Base-by-base conservation (phyloP, 2,797 vertebrate species). In the Scomberomorus guttatus region DNA sequence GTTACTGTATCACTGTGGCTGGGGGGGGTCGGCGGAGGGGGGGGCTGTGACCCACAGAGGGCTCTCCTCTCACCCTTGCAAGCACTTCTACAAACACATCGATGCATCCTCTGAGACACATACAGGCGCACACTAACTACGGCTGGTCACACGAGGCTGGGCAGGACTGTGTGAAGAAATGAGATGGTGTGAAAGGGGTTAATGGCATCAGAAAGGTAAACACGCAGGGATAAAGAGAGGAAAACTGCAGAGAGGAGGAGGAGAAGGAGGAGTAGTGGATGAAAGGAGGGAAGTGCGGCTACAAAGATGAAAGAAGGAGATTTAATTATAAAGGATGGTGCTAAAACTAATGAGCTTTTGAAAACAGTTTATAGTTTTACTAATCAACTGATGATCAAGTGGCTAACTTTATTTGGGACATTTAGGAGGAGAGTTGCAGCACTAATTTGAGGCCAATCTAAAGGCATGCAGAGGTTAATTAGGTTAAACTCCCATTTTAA, bases 41-140 rank as follows among this genome's bases (percentile, higher is more conserved):
- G 77, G 90, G 82, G 84, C 42, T 37, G 59, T 94, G 92, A 94
- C 87, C 91, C 87, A 87, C 80, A 29, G 78, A 85, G 81, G 81
- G 90, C 73, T 90, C 86, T 79, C 83, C 83, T 92, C 90, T 93
- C 90, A 89, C 90, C 94, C 90, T 85, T 81, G 88, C 91, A 92
- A 95, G 93, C 93, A 94, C 93, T 94, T 95, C 87, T 92, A 92
- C 93, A 94, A 95, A 95, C 94, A 95, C 77, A 4, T 71, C 5
- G 63, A 39, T 52, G 86, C 84, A 87, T 90, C 87, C 82, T 85
- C 75, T 15, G 67, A 84, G 66, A 85, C 85, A 69, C 68, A 80
- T 66, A 60, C 79, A 80, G 44, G 70, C 83, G 72, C 76, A 50
- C 83, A 91, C 83, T 63, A 68, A 86, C 71, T 65, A 48, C 13